These are phyloP conservation scores for Naja naja DNA, from an alignment of 2,113 vertebrate genomes.

Conservation along the genomic window DNA sequence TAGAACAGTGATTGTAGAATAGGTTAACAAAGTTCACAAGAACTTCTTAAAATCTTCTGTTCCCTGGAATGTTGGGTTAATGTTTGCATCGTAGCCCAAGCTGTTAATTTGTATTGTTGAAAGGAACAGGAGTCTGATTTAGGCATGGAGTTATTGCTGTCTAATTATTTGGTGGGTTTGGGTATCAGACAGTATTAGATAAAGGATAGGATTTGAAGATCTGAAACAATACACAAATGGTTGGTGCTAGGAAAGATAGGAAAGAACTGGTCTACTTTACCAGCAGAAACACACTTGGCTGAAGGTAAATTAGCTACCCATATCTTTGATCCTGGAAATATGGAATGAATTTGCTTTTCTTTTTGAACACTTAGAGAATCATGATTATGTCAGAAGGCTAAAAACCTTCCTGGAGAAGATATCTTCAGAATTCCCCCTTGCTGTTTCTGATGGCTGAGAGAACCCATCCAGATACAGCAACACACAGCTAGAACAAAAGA, in stretches of 20 bases:
- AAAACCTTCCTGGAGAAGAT: not conserved
- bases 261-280: not conserved
- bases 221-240: not conserved
- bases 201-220: not conserved
- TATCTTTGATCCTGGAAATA: not conserved
- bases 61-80: not conserved
- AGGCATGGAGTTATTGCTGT: not conserved
- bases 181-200: not conserved
- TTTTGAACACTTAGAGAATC: not conserved
- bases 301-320: not conserved
- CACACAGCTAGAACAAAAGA: not conserved
- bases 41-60: not conserved
- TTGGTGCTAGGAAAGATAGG: not conserved
- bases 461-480: not conserved
- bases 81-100: not conserved
- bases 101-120: not conserved
- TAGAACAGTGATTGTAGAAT: not conserved
- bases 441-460: not conserved
- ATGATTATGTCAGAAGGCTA: not conserved
- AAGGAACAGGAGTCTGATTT: not conserved
- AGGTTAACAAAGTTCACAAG: not conserved
- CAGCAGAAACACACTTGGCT: not conserved
- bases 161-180: not conserved
- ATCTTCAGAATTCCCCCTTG: not conserved
- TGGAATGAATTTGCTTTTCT: not conserved